Evolutionary conservation across 1,140 invertebrate genomes (phyloP).

Genomic region (Pseudomyrmex gracilis): DNA sequence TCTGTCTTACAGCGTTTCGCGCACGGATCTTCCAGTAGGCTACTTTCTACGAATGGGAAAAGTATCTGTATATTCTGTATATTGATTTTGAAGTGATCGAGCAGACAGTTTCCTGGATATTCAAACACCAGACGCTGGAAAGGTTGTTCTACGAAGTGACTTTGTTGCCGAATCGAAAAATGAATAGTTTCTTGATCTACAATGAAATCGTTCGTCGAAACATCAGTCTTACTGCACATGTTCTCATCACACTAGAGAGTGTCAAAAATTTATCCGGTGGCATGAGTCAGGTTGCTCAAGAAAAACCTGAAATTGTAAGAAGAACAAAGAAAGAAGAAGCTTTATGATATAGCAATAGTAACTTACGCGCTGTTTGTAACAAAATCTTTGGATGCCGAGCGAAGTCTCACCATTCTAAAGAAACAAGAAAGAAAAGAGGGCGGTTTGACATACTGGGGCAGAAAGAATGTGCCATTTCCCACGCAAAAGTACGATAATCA

Average conservation of each 20-base stretch:
- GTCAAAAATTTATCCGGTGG: constrained; percentile 94
- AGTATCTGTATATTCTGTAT: constrained; percentile 95
- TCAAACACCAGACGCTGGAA: constrained; percentile 91
- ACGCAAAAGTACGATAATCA: constrained; percentile 95
- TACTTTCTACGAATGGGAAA: constrained; percentile 97
- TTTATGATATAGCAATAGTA: constrained; percentile 95
- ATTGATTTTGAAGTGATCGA: constrained; percentile 93
- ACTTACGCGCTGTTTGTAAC: constrained; percentile 94
- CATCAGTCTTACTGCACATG: constrained; percentile 96
- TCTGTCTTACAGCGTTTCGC: constrained; percentile 95
- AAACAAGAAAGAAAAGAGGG: constrained; percentile 89
- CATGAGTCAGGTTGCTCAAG: constrained; percentile 92
- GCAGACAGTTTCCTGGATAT: constrained; percentile 91
- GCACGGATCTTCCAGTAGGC: constrained; percentile 94
- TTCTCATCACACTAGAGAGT: constrained; percentile 92
- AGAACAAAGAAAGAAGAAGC: constrained; percentile 89
- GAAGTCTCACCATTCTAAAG: constrained; percentile 92
- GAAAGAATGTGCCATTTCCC: constrained; percentile 90
- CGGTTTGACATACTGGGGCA: constrained; percentile 94
- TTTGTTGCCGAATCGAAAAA: constrained; percentile 93
- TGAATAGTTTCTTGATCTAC: constrained; percentile 89
- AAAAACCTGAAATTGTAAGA: constrained; percentile 91
- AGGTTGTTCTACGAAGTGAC: constrained; percentile 95
- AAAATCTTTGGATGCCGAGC: constrained; percentile 92
- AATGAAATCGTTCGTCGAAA: constrained; percentile 89